Evolutionary conservation across 2,797 vertebrate genomes (phyloP).

Genomic region (Siniperca scherzeri): DNA sequence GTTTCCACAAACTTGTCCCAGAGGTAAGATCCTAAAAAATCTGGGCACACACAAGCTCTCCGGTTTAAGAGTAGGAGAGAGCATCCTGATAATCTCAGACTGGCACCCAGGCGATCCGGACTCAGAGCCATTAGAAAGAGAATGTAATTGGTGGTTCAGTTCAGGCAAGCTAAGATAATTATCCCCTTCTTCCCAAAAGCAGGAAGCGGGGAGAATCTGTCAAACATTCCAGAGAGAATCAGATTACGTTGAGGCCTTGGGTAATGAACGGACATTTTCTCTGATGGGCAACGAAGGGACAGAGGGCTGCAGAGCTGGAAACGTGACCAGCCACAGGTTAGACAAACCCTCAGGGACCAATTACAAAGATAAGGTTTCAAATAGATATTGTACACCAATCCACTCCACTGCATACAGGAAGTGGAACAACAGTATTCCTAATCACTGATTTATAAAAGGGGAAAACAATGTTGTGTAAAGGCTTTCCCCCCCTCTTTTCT

Average conservation of each 20-base stretch:
- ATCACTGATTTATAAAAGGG: conserved; percentile 56
- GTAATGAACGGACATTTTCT: conserved; percentile 70
- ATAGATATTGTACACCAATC: conserved; percentile 64
- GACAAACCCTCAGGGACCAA: conserved; percentile 71
- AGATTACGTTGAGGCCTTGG: conserved; percentile 68
- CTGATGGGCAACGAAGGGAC: conserved; percentile 38
- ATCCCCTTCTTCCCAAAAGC: conserved; percentile 58
- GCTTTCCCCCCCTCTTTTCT: neutral
- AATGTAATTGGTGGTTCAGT: conserved; percentile 55
- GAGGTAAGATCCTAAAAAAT: conserved; percentile 33
- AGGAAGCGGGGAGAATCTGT: conserved; percentile 70
- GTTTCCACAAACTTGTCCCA: conserved; percentile 49
- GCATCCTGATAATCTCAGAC: conserved; percentile 43
- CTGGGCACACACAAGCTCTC: conserved; percentile 19
- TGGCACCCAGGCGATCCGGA: conserved; percentile 48
- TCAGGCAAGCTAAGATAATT: conserved; percentile 66
- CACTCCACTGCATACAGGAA: conserved; percentile 61
- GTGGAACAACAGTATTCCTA: conserved; percentile 71
- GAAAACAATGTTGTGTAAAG: conserved; percentile 28
- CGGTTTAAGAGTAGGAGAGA: conserved; percentile 26
- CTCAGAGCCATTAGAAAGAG: conserved; percentile 38
- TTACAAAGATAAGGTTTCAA: conserved; percentile 80
- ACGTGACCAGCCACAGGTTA: conserved; percentile 78
- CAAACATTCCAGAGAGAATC: conserved; percentile 77
- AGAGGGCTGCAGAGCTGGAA: conserved; percentile 52